A percentile compares a stretch with the other conserved stretches of the same genome.
Conservation (phyloP, 2,797 vertebrate genomes). For the Helostoma temminkii region DNA sequence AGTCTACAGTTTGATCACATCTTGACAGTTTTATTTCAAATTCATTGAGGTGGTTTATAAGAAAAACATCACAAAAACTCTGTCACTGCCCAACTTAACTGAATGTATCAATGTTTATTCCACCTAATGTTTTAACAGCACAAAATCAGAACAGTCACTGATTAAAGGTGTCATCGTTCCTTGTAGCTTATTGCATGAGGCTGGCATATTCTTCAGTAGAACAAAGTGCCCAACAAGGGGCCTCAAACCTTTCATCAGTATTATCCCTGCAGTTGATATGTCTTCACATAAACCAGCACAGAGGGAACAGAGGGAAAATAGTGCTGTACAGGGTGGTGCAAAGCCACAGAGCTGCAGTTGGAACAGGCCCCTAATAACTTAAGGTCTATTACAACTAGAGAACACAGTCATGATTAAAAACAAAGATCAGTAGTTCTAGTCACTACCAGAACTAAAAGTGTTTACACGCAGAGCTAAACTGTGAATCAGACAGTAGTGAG, state of each 20-base stretch:
- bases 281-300: constrained; percentile 59
- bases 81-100: too few relatives aligned
- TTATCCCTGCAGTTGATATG: constrained; percentile 44
- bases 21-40: too few relatives aligned
- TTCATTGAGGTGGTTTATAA: too few relatives aligned
- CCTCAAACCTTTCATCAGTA: too few relatives aligned
- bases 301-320: constrained; percentile 37
- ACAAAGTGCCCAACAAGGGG: constrained; percentile 18
- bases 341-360: constrained; percentile 44
- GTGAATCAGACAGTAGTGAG: constrained; percentile 54
- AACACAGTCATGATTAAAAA: constrained; percentile 78
- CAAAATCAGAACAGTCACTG: too few relatives aligned
- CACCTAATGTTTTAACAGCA: too few relatives aligned
- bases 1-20: too few relatives aligned
- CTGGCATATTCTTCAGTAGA: constrained; percentile 14
- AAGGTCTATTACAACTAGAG: constrained; percentile 30
- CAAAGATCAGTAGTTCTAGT: constrained; percentile 46
- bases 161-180: too few relatives aligned
- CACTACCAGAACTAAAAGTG: constrained; percentile 47
- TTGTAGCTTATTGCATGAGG: too few relatives aligned
- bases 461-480: constrained; percentile 67
- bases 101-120: too few relatives aligned
- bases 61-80: too few relatives aligned
- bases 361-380: constrained; percentile 35
- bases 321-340: constrained; percentile 27